Conservation (phyloP, 2,113 vertebrate species). For the Perca fluviatilis region DNA sequence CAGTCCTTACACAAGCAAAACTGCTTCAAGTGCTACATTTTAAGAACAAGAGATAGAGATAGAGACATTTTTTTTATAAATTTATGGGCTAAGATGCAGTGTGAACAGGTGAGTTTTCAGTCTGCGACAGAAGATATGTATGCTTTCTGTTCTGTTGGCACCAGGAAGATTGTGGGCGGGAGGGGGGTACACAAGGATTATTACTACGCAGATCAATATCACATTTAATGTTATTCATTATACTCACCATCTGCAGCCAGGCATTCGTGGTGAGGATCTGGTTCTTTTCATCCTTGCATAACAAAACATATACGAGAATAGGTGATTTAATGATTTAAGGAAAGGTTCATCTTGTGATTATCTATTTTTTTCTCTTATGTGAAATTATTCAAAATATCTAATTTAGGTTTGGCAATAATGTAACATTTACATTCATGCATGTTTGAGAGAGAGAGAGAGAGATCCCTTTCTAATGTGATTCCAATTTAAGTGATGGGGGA, state of each 20-base stretch:
- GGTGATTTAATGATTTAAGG: not conserved
- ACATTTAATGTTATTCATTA: slow-evolving; percentile 29
- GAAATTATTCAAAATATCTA: not conserved
- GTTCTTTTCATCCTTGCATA: slow-evolving; percentile 87
- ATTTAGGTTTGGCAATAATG: not conserved
- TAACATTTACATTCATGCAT: not conserved
- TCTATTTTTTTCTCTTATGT: not conserved
- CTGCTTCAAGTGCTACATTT: no score
- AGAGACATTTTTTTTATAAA: no score
- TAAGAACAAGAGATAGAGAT: no score
- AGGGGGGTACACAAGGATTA: not conserved
- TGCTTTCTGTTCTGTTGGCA: no score
- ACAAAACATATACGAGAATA: slow-evolving; percentile 18
- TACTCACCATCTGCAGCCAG: slow-evolving; percentile 88
- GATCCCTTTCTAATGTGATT: not conserved
- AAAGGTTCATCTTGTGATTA: not conserved
- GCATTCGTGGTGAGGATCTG: slow-evolving; percentile 87
- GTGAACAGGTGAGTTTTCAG: no score
- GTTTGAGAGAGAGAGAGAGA: not conserved
- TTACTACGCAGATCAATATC: slow-evolving; percentile 41
- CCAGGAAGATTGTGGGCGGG: no score
- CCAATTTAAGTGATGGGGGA: not conserved
- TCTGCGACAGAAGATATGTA: no score
- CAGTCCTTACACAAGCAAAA: no score
- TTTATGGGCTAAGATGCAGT: no score